A percentile compares a stretch with the other conserved stretches of the same genome.
Evolutionary conservation across 2,113 vertebrate genomes (phyloP).

Genomic region (Ammodytes dubius): DNA sequence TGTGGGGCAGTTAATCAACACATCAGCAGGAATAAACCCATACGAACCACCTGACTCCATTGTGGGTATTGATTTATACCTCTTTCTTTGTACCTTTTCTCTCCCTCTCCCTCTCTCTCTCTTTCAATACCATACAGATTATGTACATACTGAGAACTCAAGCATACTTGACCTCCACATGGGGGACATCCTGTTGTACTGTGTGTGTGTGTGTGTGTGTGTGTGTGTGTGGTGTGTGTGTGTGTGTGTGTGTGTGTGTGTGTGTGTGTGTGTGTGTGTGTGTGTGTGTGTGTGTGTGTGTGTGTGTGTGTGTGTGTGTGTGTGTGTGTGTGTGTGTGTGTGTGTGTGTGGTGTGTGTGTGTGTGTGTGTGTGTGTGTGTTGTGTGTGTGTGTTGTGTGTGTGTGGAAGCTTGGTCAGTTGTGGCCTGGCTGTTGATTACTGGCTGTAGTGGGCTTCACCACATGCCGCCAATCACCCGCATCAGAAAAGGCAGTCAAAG

Average conservation of each 20-base stretch:
- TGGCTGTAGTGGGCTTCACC: conserved; percentile 58
- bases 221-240: conserved; percentile 33
- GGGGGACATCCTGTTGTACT: conserved; percentile 37
- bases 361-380: conserved; percentile 32
- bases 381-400: conserved; percentile 35
- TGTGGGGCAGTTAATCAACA: conserved; percentile 78
- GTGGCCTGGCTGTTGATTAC: conserved; percentile 64
- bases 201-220: conserved; percentile 31
- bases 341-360: conserved; percentile 33
- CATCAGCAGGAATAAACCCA: conserved; percentile 76
- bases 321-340: conserved; percentile 35
- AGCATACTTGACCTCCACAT: conserved; percentile 68
- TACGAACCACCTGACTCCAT: conserved; percentile 66
- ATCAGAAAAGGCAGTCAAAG: conserved; percentile 54
- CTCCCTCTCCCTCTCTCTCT: conserved; percentile 16
- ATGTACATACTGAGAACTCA: conserved; percentile 48
- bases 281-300: conserved; percentile 34
- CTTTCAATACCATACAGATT: conserved; percentile 46
- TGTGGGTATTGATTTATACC: conserved; percentile 71
- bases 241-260: conserved; percentile 34
- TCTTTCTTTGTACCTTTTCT: conserved; percentile 16
- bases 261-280: conserved; percentile 35
- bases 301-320: conserved; percentile 35
- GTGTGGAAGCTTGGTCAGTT: conserved; percentile 47
- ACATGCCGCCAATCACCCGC: conserved; percentile 75